Evolutionary conservation across 2,888 invertebrate species (phyloP).

Genomic region (Ceramica pisi): DNA sequence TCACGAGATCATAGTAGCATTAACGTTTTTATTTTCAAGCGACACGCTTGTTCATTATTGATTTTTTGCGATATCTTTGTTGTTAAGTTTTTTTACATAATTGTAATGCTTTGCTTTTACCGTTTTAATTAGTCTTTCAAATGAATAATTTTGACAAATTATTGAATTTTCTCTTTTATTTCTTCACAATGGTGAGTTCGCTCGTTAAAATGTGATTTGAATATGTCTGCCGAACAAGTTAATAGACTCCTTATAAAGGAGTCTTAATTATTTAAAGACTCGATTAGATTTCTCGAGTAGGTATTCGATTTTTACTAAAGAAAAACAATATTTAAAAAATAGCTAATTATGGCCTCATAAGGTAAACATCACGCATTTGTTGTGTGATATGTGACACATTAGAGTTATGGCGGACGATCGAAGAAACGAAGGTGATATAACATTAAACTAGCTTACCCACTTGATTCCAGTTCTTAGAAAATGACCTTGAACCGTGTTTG

Average conservation of each 20-base stretch:
- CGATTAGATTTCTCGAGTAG: too few species aligned
- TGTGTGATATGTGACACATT: slow-evolving; percentile 34
- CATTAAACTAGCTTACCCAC: slow-evolving; percentile 16
- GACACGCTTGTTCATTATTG: slow-evolving; percentile 42
- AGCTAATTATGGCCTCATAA: slow-evolving; percentile 16
- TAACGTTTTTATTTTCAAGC: slow-evolving; percentile 48
- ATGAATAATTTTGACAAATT: background rate
- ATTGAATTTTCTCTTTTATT: background rate
- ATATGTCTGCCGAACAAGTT: background rate
- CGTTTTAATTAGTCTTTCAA: slow-evolving; percentile 6
- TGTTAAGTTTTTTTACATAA: slow-evolving; percentile 7
- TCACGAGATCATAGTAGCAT: slow-evolving; percentile 54
- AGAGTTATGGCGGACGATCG: slow-evolving; percentile 24
- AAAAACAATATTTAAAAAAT: slow-evolving; percentile 5
- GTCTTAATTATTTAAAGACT: too few species aligned
- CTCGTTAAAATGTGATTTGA: slow-evolving; percentile 22
- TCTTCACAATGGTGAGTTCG: background rate
- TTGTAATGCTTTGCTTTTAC: background rate
- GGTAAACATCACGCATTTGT: slow-evolving; percentile 36
- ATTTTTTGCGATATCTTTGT: background rate
- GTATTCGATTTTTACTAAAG: slow-evolving; percentile 2
- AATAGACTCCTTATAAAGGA: background rate
- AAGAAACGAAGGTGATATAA: slow-evolving; percentile 33
- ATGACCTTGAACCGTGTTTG: slow-evolving; percentile 25
- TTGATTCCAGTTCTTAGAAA: slow-evolving; percentile 22